Conservation (phyloP, 2,113 vertebrate genomes). For the Burhinus bistriatus region DNA sequence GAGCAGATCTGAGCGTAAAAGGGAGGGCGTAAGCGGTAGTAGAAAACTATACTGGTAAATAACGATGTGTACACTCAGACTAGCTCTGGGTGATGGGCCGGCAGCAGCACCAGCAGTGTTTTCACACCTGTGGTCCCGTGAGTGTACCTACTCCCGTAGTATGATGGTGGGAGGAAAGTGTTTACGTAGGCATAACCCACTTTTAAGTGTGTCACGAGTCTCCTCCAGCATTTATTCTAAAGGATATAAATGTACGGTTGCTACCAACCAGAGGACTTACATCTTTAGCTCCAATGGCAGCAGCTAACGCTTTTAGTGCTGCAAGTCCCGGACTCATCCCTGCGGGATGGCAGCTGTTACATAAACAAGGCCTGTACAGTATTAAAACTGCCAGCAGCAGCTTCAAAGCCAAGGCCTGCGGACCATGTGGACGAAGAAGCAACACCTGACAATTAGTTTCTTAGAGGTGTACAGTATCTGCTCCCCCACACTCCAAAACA, state of each 20-base stretch:
- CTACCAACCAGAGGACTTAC: not conserved
- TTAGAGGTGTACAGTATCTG: not conserved
- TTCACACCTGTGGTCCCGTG: not conserved
- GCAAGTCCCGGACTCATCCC: not conserved
- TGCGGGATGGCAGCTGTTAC: not conserved
- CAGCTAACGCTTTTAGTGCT: slow-evolving; percentile 39
- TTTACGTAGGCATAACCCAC: not conserved
- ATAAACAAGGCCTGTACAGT: slow-evolving; percentile 27
- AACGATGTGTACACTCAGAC: not conserved
- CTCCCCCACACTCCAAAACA: not conserved
- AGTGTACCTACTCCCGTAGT: not conserved
- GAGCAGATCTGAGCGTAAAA: not conserved
- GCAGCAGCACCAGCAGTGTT: not conserved
- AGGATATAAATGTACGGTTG: slow-evolving; percentile 11
- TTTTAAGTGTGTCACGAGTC: not conserved
- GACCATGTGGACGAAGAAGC: fast-evolving
- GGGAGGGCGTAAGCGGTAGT: not conserved
- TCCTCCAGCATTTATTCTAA: not conserved
- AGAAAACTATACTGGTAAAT: not conserved
- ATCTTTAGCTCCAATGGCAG: slow-evolving; percentile 23
- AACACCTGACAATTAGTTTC: not conserved
- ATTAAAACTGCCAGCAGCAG: not conserved
- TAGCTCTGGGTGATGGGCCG: not conserved
- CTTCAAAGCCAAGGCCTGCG: not conserved
- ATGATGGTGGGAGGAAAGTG: not conserved